phyloP scores from a whole-genome alignment of 1,140 invertebrate genomes.

The Drosophila yakuba region DNA sequence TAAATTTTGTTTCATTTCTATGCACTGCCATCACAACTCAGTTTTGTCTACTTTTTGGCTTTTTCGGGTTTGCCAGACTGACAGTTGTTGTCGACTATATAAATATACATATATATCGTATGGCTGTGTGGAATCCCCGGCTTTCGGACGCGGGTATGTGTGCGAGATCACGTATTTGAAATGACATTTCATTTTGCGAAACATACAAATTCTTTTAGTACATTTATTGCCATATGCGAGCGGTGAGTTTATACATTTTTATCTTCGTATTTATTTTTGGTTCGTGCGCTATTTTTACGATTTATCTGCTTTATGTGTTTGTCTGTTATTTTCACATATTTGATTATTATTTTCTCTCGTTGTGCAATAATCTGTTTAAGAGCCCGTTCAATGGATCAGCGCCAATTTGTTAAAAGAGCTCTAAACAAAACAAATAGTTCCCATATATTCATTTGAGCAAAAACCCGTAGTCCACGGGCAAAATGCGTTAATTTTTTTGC shows the following conservation, averaged over 20 bases:
- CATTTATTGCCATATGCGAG: slow-evolving; percentile 53
- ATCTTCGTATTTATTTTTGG: slow-evolving; percentile 40
- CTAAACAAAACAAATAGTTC: slow-evolving; percentile 36
- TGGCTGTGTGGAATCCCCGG: slow-evolving; percentile 9
- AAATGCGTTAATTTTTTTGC: slow-evolving; percentile 40
- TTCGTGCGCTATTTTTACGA: slow-evolving; percentile 49
- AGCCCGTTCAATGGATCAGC: slow-evolving; percentile 9
- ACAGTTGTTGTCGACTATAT: slow-evolving; percentile 26
- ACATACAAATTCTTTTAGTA: slow-evolving; percentile 65
- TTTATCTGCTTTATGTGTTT: slow-evolving; percentile 47
- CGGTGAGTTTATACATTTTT: slow-evolving; percentile 45
- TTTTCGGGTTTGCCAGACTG: slow-evolving; percentile 44
- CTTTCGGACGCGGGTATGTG: slow-evolving; percentile 8
- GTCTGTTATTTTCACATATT: slow-evolving; percentile 13
- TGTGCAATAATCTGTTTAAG: slow-evolving; percentile 45
- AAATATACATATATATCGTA: slow-evolving; percentile 1
- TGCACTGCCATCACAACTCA: slow-evolving; percentile 45
- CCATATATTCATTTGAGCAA: neutral
- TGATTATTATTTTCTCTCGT: slow-evolving; percentile 30
- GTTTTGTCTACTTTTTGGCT: slow-evolving; percentile 19
- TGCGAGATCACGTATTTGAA: slow-evolving; percentile 59
- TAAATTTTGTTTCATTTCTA: slow-evolving; percentile 69
- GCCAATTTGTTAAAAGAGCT: slow-evolving; percentile 28
- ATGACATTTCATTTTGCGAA: slow-evolving; percentile 68
- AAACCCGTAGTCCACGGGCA: slow-evolving; percentile 5